phyloP scores from a whole-genome alignment of 2,888 invertebrate species.

The Deilephila porcellus region DNA sequence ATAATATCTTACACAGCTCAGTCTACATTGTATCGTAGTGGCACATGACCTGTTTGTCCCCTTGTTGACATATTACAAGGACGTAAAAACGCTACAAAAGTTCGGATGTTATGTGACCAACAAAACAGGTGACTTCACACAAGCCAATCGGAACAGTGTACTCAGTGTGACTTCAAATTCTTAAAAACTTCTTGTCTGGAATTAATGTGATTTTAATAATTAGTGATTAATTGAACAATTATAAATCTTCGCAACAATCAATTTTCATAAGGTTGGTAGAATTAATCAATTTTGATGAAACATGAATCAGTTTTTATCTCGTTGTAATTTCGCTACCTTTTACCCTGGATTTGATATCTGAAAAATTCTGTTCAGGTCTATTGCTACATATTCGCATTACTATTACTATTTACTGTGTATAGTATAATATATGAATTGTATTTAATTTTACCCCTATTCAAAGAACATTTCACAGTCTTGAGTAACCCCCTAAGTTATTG shows the following conservation, averaged over 20 bases:
- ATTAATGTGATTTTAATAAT: background rate
- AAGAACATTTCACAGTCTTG: too few species aligned
- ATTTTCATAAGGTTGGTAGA: background rate
- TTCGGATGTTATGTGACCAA: background rate
- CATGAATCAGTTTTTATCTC: background rate
- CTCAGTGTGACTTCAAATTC: background rate
- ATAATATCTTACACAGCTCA: conserved; percentile 24
- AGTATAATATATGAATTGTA: background rate
- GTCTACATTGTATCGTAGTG: conserved; percentile 2
- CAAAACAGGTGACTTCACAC: background rate
- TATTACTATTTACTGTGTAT: background rate
- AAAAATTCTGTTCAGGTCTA: background rate
- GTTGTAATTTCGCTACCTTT: background rate
- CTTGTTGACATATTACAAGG: conserved; percentile 9
- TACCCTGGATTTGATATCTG: background rate
- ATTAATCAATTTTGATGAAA: background rate
- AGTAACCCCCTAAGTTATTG: too few species aligned
- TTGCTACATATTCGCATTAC: background rate
- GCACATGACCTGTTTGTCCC: background rate
- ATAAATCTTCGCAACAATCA: background rate
- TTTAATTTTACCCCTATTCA: background rate
- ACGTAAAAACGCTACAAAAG: background rate
- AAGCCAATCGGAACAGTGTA: background rate
- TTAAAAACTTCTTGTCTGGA: background rate
- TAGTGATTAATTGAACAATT: background rate